Percentiles rank a stretch among this genome's conserved stretches.
phyloP scores from a whole-genome alignment of 2,113 vertebrate species.

The Apodemus speciosus region DNA sequence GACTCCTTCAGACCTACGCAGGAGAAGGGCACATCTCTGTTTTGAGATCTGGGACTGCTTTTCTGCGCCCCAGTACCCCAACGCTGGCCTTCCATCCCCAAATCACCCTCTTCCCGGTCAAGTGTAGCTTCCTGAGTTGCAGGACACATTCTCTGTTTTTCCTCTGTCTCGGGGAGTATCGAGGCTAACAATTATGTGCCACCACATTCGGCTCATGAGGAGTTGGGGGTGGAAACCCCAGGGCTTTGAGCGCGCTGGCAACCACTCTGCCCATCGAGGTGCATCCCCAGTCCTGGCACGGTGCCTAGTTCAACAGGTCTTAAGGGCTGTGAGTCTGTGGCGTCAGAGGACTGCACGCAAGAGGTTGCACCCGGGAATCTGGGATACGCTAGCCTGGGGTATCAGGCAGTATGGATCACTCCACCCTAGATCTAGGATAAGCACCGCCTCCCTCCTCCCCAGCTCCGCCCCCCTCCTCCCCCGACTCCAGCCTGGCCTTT shows the following conservation, averaged over 20 bases:
- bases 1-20: not conserved
- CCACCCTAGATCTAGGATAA: not conserved
- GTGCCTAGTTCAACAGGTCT: not conserved
- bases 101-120: not conserved
- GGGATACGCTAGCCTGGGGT: not conserved
- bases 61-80: not conserved
- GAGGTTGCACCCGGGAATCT: not conserved
- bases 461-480: not conserved
- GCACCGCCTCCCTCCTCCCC: not conserved
- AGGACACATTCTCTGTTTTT: not conserved
- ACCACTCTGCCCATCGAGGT: not conserved
- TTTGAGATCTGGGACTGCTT: not conserved
- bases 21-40: not conserved
- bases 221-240: not conserved
- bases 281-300: not conserved
- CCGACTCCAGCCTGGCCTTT: fast-evolving
- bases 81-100: not conserved
- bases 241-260: not conserved
- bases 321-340: not conserved
- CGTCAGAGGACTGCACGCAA: not conserved
- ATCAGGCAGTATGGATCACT: not conserved
- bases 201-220: not conserved
- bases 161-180: not conserved
- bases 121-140: not conserved
- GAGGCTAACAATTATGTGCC: too few relatives aligned